Percentiles rank a stretch among this genome's conserved stretches.
These are phyloP conservation scores for Drosophila navojoa DNA, from an alignment of 1,140 invertebrate genomes.

Conservation along the genomic window DNA sequence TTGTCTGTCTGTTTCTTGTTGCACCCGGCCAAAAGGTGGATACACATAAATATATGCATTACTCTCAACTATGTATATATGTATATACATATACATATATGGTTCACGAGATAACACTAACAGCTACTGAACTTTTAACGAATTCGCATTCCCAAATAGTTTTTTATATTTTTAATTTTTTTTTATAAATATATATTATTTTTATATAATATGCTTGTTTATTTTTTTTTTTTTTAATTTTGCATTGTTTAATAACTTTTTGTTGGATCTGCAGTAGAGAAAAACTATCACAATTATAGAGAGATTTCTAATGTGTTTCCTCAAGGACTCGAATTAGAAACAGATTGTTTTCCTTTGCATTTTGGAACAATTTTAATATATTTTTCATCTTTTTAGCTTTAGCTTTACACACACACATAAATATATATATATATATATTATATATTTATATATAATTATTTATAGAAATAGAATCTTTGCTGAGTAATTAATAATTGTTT, in stretches of 20 bases:
- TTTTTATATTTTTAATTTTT: background rate
- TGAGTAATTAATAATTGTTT: constrained; percentile 12
- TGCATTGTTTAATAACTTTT: background rate
- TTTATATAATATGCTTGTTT: background rate
- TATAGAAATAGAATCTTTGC: constrained; percentile 9
- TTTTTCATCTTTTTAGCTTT: constrained; percentile 25
- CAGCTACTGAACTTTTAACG: constrained; percentile 12
- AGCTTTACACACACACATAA: constrained; percentile 31
- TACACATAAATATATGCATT: background rate
- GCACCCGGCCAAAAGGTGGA: constrained; percentile 23
- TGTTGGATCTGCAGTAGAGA: constrained; percentile 51
- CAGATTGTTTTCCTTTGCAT: constrained; percentile 57
- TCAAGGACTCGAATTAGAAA: constrained; percentile 35
- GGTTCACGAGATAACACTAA: constrained; percentile 15
- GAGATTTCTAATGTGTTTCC: constrained; percentile 53
- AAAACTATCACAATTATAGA: constrained; percentile 74
- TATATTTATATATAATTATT: background rate
- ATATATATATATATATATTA: constrained; percentile 32
- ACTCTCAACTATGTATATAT: background rate
- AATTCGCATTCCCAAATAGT: constrained; percentile 7
- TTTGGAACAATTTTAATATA: constrained; percentile 32
- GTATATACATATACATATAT: background rate
- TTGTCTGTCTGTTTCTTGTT: constrained; percentile 15
- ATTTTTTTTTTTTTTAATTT: background rate
- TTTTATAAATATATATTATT: constrained; percentile 9